Evolutionary conservation across 2,113 vertebrate species (phyloP).

Genomic region (Salminus brasiliensis): DNA sequence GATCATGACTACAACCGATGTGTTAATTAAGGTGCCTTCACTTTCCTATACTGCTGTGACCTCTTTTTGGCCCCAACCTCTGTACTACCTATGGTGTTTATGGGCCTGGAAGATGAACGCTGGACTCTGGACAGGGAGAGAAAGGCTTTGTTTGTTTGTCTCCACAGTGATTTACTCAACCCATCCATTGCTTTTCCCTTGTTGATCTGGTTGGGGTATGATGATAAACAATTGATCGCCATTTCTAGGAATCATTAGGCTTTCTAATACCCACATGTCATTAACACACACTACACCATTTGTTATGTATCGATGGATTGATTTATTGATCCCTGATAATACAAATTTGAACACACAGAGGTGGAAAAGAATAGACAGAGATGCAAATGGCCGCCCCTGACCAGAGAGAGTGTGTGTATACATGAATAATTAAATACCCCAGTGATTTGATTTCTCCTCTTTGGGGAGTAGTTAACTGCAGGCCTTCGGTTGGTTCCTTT

Average conservation of each 20-base stretch:
- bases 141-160: slow-evolving; percentile 36
- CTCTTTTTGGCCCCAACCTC: slow-evolving; percentile 65
- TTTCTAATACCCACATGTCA: slow-evolving; percentile 74
- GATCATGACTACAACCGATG: slow-evolving; percentile 71
- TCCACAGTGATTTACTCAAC: slow-evolving; percentile 44
- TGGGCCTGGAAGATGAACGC: slow-evolving; percentile 21
- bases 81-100: slow-evolving; percentile 47
- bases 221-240: slow-evolving; percentile 64
- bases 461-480: background rate
- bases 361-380: slow-evolving; percentile 60
- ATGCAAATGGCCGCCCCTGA: slow-evolving; percentile 59
- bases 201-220: slow-evolving; percentile 37
- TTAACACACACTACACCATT: slow-evolving; percentile 75
- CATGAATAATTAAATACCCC: slow-evolving; percentile 56
- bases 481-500: background rate
- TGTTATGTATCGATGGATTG: slow-evolving; percentile 76
- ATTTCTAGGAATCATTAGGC: slow-evolving; percentile 69
- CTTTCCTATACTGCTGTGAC: slow-evolving; percentile 68
- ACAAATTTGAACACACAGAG: slow-evolving; percentile 73
- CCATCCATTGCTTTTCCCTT: slow-evolving; percentile 25
- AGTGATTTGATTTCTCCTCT: slow-evolving; percentile 35
- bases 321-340: slow-evolving; percentile 70
- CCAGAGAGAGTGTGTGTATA: slow-evolving; percentile 4
- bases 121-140: background rate
- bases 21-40: slow-evolving; percentile 78